Base-by-base conservation (phyloP, 2,888 invertebrate genomes). In the Willowsia nigromaculata region DNA sequence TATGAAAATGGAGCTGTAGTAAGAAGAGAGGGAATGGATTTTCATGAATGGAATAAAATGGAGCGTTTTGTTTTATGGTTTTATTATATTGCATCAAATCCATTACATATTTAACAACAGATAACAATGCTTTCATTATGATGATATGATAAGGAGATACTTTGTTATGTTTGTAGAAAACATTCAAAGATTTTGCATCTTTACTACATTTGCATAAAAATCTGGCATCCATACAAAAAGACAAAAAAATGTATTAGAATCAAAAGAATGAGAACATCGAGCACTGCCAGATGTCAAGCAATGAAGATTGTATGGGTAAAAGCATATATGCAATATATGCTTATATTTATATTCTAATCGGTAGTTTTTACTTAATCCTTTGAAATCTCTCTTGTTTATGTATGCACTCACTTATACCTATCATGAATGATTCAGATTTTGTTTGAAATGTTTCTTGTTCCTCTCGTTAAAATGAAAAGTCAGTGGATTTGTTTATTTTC, bases 201-300 rank as follows among this genome's bases (percentile, higher is more conserved):
- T 47, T 43, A 22, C 37, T 22, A 22, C 33, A 83, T 83, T 83
- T 83, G 68, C 65, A 83, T 83, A 83, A 83, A 74, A 83, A 68
- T 83, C 83, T 83, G 83, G 83, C 68, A 33, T 83, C 50, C 65
- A 68, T 74, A 47, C 74, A 74, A 47, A 74, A 25, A 18, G 5
- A n/a, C n/a, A n/a, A n/a, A n/a, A 71, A 71, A 30, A 15, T 62
- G 33, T 33, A 62, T 62, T 30, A 62, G 30, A 37, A 37, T 37
- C 37, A 37, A 37, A 33, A 65, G 37, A 37, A 74, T 74, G 15
- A 27, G 7, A 6, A 25, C 83, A 82, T 65, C 43, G 59, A n/a
- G 65, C 65, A 13, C 27, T 74, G 83, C 83, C 83, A 83, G 68
- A 83, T 83, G 83, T 83, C 78, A 74, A 47, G 43, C 47, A 65